phyloP scores from a whole-genome alignment of 2,888 invertebrate genomes.

The Deilephila porcellus region DNA sequence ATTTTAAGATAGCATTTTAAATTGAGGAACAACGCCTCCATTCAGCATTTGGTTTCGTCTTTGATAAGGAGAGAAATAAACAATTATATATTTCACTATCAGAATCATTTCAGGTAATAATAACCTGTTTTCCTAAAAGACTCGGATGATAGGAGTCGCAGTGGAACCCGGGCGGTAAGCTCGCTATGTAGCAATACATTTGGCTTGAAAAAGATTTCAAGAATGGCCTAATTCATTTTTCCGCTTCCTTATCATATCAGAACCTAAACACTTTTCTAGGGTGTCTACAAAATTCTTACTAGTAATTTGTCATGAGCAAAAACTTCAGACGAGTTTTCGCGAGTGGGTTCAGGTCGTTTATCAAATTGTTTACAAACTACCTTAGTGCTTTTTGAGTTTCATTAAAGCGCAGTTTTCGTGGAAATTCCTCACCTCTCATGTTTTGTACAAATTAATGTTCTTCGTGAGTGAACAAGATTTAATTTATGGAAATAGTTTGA shows the following conservation, averaged over 20 bases:
- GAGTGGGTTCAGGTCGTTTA: neutral
- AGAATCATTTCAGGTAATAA: too few species aligned
- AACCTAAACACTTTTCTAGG: neutral
- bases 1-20: too few species aligned
- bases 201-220: neutral
- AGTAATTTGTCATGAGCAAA: neutral
- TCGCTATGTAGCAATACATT: too few species aligned
- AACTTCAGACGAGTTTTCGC: neutral
- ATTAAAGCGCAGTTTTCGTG: slow-evolving; percentile 9
- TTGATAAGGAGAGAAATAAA: too few species aligned
- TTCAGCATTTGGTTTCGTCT: too few species aligned
- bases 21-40: too few species aligned
- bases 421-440: slow-evolving; percentile 14
- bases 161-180: too few species aligned
- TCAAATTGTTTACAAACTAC: slow-evolving; percentile 19
- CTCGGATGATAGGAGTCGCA: too few species aligned
- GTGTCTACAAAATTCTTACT: neutral
- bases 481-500: neutral
- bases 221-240: neutral
- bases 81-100: too few species aligned
- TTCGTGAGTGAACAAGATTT: neutral
- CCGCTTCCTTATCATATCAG: neutral
- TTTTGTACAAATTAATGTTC: slow-evolving; percentile 4
- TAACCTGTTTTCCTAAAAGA: too few species aligned
- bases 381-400: slow-evolving; percentile 22